phyloP scores from a whole-genome alignment of 2,888 invertebrate species.

The Drosophila lutescens region DNA sequence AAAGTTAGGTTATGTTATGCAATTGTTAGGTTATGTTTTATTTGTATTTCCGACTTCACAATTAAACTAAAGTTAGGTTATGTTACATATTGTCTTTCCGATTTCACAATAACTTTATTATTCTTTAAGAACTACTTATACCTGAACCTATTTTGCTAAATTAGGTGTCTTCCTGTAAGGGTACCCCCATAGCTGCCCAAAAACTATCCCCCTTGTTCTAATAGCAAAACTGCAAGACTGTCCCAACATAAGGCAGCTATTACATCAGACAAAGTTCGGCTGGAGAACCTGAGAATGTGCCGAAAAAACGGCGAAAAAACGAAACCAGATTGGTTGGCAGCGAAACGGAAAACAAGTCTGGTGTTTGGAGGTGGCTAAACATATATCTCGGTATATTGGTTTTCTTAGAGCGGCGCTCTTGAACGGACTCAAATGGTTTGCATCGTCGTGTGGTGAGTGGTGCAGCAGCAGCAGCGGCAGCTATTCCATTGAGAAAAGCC shows the following conservation, averaged over 20 bases:
- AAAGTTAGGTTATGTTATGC: too few species aligned
- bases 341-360: slow-evolving; percentile 58
- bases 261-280: slow-evolving; percentile 66
- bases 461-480: slow-evolving; percentile 22
- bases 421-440: slow-evolving; percentile 36
- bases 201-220: slow-evolving; percentile 6
- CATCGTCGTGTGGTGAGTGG: slow-evolving; percentile 8
- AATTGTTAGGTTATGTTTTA: too few species aligned
- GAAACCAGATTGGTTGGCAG: slow-evolving; percentile 65
- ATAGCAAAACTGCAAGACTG: slow-evolving; percentile 19
- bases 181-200: neutral
- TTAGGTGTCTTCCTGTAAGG: neutral
- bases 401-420: slow-evolving; percentile 54
- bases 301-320: slow-evolving; percentile 33
- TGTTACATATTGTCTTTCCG: too few species aligned
- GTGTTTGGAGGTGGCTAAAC: slow-evolving; percentile 9
- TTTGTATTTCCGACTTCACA: too few species aligned
- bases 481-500: slow-evolving; percentile 73
- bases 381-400: neutral
- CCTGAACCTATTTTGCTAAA: neutral
- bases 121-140: too few species aligned
- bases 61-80: too few species aligned
- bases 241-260: slow-evolving; percentile 52
- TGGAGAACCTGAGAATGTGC: slow-evolving; percentile 70
- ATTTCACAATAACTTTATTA: too few species aligned